Base-by-base conservation (phyloP, 2,888 invertebrate genomes). In the Lochmaea crataegi region DNA sequence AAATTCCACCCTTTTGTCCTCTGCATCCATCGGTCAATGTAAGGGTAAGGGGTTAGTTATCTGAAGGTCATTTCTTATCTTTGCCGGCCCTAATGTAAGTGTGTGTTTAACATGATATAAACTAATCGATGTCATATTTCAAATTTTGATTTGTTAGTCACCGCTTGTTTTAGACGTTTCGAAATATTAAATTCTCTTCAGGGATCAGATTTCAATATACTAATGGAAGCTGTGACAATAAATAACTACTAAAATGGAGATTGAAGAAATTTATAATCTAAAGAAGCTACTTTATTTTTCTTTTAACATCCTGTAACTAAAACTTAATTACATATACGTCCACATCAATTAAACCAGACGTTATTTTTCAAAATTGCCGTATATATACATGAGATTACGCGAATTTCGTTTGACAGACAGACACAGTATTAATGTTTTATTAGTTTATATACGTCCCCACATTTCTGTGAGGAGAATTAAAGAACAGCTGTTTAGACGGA, bases 21-120 rank as follows among this genome's bases (percentile, higher is more conserved):
- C 42, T 1, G 16, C 61, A 6, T 63, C 61, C 61, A 63, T 63
- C 61, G 72, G 74, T 57, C 41, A 65, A 48, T 42, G 70, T 60
- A 38, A 65, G 75, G 72, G 66, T 73, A 75, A 77, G 75, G 77
- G 77, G 77, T 77, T 75, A 71, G 74, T 76, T 76, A 78, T 80
- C 80, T 78, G 77, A 77, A 77, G 78, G 57, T 77, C 79, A 78
- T 81, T 81, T 81, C 82, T 82, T 81, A 81, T 81, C 82, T 76
- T 65, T n/a, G 56, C 68, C 68, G 64, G 73, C 80, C 78, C 80
- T 80, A 81, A 80, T 80, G 80, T 78, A 76, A 77, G 79, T 80
- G 77, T 77, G 80, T 77, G 80, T 81, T 81, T 81, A 81, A 81
- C 81, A 76, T 80, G 82, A 82, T 82, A 63, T 81, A 79, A 78